Percentiles rank a stretch among this genome's conserved stretches.
phyloP scores from a whole-genome alignment of 37 sponge, comb jelly and placozoan species.

The Halisarca cf. caerulea region DNA sequence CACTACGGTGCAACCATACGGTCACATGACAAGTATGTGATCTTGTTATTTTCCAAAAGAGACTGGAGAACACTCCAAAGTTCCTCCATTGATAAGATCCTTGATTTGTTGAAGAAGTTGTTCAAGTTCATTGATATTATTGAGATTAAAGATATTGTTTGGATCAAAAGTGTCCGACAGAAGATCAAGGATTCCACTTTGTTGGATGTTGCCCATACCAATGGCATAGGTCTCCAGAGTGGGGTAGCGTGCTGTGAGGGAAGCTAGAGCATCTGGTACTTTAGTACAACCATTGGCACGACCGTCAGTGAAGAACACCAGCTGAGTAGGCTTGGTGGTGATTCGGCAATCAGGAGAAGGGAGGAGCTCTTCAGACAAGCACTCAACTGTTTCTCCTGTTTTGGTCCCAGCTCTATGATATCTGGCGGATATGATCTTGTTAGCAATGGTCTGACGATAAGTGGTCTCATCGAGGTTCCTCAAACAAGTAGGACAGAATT shows the following conservation, averaged over 20 bases:
- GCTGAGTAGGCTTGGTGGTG: constrained; percentile 1
- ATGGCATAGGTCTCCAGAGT: constrained; percentile 24
- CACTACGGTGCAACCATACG: too few species aligned
- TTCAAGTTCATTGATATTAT: not conserved
- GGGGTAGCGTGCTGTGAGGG: not conserved
- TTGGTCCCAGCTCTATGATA: not conserved
- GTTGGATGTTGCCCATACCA: not conserved
- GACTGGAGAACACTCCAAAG: not conserved
- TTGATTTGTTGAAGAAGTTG: not conserved
- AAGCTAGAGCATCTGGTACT: not conserved
- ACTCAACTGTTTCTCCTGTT: constrained; percentile 19
- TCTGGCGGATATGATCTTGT: constrained; percentile 4
- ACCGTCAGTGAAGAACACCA: constrained; percentile 31
- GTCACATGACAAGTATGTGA: too few species aligned
- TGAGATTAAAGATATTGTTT: not conserved
- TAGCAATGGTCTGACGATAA: not conserved
- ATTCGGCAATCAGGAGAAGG: constrained; percentile 18
- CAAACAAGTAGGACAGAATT: constrained; percentile 23
- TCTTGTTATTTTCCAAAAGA: too few species aligned
- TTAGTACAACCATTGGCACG: not conserved
- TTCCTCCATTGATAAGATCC: not conserved
- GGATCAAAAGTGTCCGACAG: not conserved
- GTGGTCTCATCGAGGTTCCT: not conserved
- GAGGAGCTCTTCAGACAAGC: constrained; percentile 18
- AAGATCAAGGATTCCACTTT: not conserved